These are phyloP conservation scores for Sialis fuliginosa DNA, from an alignment of 2,888 invertebrate species.

Conservation along the genomic window DNA sequence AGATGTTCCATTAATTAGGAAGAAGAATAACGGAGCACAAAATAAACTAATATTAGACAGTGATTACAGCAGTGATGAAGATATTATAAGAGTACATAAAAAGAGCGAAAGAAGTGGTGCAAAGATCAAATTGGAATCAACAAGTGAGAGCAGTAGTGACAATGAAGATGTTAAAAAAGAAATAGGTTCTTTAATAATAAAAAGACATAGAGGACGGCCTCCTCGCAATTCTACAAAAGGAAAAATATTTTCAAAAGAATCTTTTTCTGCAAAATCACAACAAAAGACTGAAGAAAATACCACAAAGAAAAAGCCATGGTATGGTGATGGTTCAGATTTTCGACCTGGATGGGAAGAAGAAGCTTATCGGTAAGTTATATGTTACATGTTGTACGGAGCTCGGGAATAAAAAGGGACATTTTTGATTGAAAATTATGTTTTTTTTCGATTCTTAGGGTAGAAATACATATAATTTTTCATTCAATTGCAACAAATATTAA, in stretches of 20 bases:
- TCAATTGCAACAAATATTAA: no score
- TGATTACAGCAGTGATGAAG: conserved; percentile 25
- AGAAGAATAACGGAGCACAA: conserved; percentile 14
- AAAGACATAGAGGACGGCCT: conserved; percentile 24
- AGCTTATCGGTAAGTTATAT: conserved; percentile 30
- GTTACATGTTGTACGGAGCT: no score
- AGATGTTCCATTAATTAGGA: conserved; percentile 14
- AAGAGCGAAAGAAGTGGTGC: conserved; percentile 19
- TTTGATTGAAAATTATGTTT: no score
- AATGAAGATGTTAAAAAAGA: conserved; percentile 13
- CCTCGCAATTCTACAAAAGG: conserved; percentile 12
- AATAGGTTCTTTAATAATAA: conserved; percentile 9
- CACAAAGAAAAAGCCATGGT: conserved; percentile 35
- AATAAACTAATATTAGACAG: conserved; percentile 9
- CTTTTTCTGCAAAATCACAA: conserved; percentile 18
- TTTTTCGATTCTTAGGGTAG: no score
- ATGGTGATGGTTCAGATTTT: conserved; percentile 54
- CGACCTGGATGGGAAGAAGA: conserved; percentile 72
- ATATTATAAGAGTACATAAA: conserved; percentile 17
- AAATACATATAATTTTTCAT: no score
- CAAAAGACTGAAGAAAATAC: conserved; percentile 16
- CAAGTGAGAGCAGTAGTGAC: conserved; percentile 18
- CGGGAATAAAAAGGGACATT: no score
- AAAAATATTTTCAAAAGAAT: conserved; percentile 22
- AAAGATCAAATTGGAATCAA: conserved; percentile 20